Evolutionary conservation across 2,888 invertebrate species (phyloP).

Genomic region (Drosophila differens): DNA sequence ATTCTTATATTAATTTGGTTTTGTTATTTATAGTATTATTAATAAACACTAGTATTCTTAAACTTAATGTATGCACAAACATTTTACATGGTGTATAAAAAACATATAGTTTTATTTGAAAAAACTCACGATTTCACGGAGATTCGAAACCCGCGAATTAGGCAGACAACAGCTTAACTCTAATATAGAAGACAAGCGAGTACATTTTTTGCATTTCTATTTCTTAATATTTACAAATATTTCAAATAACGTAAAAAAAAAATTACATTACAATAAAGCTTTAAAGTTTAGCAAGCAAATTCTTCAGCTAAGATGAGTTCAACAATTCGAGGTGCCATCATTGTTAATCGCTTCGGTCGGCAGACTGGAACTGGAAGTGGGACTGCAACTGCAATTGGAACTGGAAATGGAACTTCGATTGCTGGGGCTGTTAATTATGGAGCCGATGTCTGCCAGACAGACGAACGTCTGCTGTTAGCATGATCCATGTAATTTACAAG

Average conservation of each 20-base stretch:
- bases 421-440: conserved; percentile 45
- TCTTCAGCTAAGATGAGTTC: not conserved
- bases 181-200: not conserved
- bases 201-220: not conserved
- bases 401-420: conserved; percentile 10
- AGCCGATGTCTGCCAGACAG: conserved; percentile 11
- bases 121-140: not conserved
- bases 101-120: not conserved
- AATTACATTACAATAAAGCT: not conserved
- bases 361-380: not conserved
- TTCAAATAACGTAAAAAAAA: not conserved
- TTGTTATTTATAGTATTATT: not conserved
- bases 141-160: not conserved
- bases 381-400: not conserved
- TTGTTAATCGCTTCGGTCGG: conserved; percentile 33
- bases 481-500: conserved; percentile 58
- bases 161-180: not conserved
- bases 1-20: not conserved
- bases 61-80: too few species aligned
- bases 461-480: conserved; percentile 35
- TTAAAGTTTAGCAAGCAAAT: not conserved
- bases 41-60: not conserved
- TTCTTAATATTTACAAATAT: not conserved
- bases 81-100: too few species aligned
- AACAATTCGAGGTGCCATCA: conserved; percentile 38